Base-by-base conservation (phyloP, 2,113 vertebrate genomes). In the Saccopteryx leptura region DNA sequence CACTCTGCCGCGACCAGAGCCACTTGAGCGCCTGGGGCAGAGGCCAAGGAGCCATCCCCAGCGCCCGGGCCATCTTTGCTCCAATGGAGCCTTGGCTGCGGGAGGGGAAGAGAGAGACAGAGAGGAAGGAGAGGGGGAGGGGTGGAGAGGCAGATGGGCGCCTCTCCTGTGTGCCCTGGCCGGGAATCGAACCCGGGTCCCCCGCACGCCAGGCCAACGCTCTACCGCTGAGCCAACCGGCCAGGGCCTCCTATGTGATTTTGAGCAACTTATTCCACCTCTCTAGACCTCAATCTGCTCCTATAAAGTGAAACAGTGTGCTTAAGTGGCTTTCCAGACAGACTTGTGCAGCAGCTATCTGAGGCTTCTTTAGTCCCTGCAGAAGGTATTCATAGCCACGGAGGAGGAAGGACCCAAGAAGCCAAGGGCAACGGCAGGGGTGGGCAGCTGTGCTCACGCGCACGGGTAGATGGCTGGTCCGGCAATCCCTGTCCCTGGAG, bases 381-480 rank as follows among this genome's bases (percentile, higher is more conserved):
- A 1, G 21, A 93, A 85, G 13, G 5, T 1, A 61, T 33, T 74
- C 28, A 39, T 48, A 81, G 50, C 28, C 58, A 50, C 26, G 50
- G 18, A 69, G 39, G 9, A 7, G 60, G 50, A 80, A 6, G 31
- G 15, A 24, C 54, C 46, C 48, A 84, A 90, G 71, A 65, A 65
- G 72, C 23, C 28, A 78, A 63, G 13, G 33, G 26, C 19, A 21
- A 58, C 60, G 75, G 69, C 39, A 31, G 26, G 50, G 21, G 33
- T 39, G 52, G 54, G 58, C 19, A 28, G 28, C 88, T 91, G 31
- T 58, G 14, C 65, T 58, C 60, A 87, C 0, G 1, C 8, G 56
- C 48, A 72, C 3, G 4, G 10, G 48, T 0, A 61, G 48, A 33
- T 0, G 0, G 48, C 13, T 84, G 15, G 21, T 11, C 60, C 68